Evolutionary conservation across 2,113 vertebrate species (phyloP).

Genomic region (Indri indri): DNA sequence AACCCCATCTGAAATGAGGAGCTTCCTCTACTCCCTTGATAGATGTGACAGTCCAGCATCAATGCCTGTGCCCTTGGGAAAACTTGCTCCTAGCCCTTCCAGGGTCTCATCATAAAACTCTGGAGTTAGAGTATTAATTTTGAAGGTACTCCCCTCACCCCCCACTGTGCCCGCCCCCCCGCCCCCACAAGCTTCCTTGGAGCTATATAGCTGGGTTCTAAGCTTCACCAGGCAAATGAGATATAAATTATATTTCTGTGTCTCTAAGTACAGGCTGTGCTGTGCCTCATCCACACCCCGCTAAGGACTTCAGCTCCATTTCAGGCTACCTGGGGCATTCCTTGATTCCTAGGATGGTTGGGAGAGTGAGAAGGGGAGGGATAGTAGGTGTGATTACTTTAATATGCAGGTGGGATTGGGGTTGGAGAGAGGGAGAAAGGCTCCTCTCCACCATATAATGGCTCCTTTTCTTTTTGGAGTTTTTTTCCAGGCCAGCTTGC

Average conservation of each 20-base stretch:
- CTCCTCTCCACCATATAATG: background rate
- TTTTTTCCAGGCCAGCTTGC: background rate
- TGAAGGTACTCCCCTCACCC: background rate
- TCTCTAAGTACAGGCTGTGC: background rate
- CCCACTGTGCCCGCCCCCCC: no score
- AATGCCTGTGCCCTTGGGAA: background rate
- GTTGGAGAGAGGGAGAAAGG: background rate
- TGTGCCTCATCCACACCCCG: background rate
- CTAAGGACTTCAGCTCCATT: background rate
- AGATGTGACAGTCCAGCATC: background rate
- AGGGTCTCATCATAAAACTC: background rate
- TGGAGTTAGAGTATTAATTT: background rate
- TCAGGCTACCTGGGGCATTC: background rate
- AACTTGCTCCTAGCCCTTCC: background rate
- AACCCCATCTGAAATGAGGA: background rate
- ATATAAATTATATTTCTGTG: background rate
- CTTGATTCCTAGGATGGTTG: background rate
- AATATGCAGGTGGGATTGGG: background rate
- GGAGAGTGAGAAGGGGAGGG: background rate
- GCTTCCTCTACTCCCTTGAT: background rate
- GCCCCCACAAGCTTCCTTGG: constrained; percentile 12
- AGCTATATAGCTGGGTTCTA: background rate
- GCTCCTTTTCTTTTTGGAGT: background rate
- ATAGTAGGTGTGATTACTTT: background rate
- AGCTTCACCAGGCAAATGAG: constrained; percentile 19